Percentiles rank a stretch among this genome's conserved stretches.
Evolutionary conservation across 2,797 vertebrate genomes (phyloP).

Genomic region (Pterois miles): DNA sequence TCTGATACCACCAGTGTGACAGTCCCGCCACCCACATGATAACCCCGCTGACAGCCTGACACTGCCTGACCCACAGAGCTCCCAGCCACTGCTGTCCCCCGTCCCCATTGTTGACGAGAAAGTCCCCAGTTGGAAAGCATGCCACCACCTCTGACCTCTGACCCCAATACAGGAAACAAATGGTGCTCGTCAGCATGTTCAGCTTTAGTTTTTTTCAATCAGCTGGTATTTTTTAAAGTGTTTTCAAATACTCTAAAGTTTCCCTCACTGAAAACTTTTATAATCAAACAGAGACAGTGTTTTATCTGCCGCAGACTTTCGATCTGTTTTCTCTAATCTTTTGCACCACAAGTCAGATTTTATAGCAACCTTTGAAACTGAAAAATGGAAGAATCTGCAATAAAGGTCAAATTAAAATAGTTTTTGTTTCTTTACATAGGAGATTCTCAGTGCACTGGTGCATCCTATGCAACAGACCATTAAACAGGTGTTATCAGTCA

Average conservation of each 20-base stretch:
- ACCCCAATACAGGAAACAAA: constrained; percentile 67
- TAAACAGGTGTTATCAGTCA: too few relatives aligned
- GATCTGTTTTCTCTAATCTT: neutral
- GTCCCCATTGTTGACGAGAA: constrained; percentile 57
- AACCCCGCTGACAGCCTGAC: constrained; percentile 56
- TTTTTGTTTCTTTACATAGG: neutral
- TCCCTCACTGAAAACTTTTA: neutral
- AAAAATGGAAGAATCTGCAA: neutral
- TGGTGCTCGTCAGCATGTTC: constrained; percentile 50
- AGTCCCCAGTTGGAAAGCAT: constrained; percentile 47
- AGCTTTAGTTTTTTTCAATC: constrained; percentile 13
- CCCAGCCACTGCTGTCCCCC: constrained; percentile 32
- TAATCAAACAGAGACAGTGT: neutral
- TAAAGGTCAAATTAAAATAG: neutral
- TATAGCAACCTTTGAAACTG: neutral
- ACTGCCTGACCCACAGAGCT: constrained; percentile 49
- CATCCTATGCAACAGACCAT: too few relatives aligned
- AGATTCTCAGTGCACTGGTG: neutral
- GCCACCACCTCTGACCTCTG: constrained; percentile 65
- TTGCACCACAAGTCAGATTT: neutral
- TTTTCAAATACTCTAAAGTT: neutral
- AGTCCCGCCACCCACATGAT: constrained; percentile 64
- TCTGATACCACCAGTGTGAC: constrained; percentile 56
- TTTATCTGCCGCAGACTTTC: neutral
- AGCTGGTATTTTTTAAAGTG: constrained; percentile 11